Conservation (phyloP, 2,113 vertebrate genomes). For the Danionella cerebrum region DNA sequence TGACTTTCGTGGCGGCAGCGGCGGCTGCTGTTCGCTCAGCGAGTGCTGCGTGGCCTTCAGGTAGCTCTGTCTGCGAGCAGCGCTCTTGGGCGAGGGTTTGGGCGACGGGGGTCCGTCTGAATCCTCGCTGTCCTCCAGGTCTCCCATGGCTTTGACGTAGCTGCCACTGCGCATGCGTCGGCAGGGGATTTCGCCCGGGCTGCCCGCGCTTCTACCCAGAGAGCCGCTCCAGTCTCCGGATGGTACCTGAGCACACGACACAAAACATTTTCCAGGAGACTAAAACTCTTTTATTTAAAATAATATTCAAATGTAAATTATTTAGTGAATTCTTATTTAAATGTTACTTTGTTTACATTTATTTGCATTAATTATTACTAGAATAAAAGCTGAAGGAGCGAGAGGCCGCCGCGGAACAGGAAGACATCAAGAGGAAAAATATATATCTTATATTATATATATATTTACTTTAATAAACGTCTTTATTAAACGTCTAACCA, state of each 20-base stretch:
- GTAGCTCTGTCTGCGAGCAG: conserved; percentile 96
- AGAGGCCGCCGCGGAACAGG: no score
- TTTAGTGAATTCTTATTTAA: no score
- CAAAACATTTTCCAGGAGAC: no score
- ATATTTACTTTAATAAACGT: no score
- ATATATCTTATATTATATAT: no score
- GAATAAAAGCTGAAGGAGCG: no score
- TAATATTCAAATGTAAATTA: no score
- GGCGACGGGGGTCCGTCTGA: conserved; percentile 92
- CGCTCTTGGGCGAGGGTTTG: conserved; percentile 91
- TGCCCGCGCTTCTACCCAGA: conserved; percentile 66
- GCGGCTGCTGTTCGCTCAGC: conserved; percentile 80
- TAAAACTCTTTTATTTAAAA: no score
- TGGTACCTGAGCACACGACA: conserved; percentile 22
- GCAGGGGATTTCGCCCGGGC: conserved; percentile 82
- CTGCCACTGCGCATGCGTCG: conserved; percentile 97
- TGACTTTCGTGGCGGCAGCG: conserved; percentile 84
- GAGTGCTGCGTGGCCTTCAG: conserved; percentile 97
- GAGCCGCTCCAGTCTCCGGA: conserved; percentile 84
- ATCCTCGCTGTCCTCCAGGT: conserved; percentile 90
- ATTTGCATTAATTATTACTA: no score
- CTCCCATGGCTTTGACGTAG: conserved; percentile 98
- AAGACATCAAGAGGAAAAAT: no score
- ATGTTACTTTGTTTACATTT: no score
- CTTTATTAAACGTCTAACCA: no score